Conservation (phyloP, 2,888 invertebrate species). For the Graphium colonna region DNA sequence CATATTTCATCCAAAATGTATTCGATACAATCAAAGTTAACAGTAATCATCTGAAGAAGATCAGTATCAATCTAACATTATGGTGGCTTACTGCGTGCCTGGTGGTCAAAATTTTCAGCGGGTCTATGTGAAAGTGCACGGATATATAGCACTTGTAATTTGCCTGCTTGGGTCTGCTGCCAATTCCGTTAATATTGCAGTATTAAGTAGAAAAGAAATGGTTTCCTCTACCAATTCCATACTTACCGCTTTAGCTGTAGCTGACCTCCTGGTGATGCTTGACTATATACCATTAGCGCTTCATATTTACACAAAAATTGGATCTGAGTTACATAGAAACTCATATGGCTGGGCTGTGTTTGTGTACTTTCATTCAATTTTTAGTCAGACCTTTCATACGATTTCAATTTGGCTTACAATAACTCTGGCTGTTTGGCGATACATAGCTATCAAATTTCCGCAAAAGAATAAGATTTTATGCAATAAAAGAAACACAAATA, state of each 20-base stretch:
- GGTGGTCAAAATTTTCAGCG: slow-evolving; percentile 80
- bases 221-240: slow-evolving; percentile 94
- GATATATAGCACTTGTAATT: slow-evolving; percentile 91
- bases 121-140: slow-evolving; percentile 87
- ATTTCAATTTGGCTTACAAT: slow-evolving; percentile 96
- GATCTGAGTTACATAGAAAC: slow-evolving; percentile 63
- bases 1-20: not conserved
- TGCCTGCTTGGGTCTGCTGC: slow-evolving; percentile 94
- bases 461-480: slow-evolving; percentile 90
- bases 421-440: slow-evolving; percentile 95
- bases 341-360: slow-evolving; percentile 89
- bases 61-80: slow-evolving; percentile 13
- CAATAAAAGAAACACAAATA: slow-evolving; percentile 87
- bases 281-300: slow-evolving; percentile 95
- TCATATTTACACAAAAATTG: slow-evolving; percentile 85
- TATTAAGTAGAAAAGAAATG: slow-evolving; percentile 94
- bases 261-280: slow-evolving; percentile 95
- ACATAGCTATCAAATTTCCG: slow-evolving; percentile 92
- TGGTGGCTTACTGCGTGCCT: slow-evolving; percentile 71
- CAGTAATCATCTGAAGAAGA: not conserved
- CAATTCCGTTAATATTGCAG: slow-evolving; percentile 93
- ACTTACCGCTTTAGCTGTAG: slow-evolving; percentile 93
- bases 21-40: not conserved
- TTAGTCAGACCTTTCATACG: slow-evolving; percentile 93
- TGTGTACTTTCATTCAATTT: slow-evolving; percentile 93